A percentile compares a stretch with the other conserved stretches of the same genome.
phyloP scores from a whole-genome alignment of 1,140 invertebrate species.

The Micrasema longulum region DNA sequence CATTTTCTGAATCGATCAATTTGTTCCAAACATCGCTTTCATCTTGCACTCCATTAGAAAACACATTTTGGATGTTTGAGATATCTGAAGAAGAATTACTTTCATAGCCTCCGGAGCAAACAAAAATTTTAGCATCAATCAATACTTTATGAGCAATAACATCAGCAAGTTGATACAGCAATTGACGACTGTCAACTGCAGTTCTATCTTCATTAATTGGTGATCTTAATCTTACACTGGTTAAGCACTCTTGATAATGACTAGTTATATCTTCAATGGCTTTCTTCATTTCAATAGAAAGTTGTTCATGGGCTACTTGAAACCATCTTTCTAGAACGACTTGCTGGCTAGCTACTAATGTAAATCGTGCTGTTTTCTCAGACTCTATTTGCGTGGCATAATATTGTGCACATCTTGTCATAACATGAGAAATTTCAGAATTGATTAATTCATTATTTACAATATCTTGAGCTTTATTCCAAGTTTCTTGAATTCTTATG shows the following conservation, averaged over 20 bases:
- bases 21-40: conserved; percentile 51
- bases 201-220: conserved; percentile 64
- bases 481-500: conserved; percentile 72
- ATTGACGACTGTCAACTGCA: conserved; percentile 65
- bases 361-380: conserved; percentile 66
- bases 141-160: conserved; percentile 81
- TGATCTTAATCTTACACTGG: conserved; percentile 57
- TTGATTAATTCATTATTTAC: conserved; percentile 79
- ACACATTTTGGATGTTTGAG: conserved; percentile 43
- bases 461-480: conserved; percentile 75
- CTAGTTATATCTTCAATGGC: conserved; percentile 74
- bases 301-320: conserved; percentile 75
- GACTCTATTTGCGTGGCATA: conserved; percentile 70
- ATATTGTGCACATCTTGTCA: conserved; percentile 74
- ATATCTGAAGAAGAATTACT: conserved; percentile 32
- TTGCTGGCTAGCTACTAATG: conserved; percentile 72
- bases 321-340: conserved; percentile 76
- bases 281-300: conserved; percentile 77
- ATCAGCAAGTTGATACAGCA: conserved; percentile 79
- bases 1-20: conserved; percentile 56
- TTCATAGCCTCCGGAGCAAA: conserved; percentile 50
- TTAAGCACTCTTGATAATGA: conserved; percentile 72
- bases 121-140: conserved; percentile 70
- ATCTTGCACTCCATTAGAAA: conserved; percentile 45
- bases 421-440: conserved; percentile 78